A percentile compares a stretch with the other conserved stretches of the same genome.
Evolutionary conservation across 2,888 invertebrate genomes (phyloP).

Genomic region (Theodoxus fluviatilis): DNA sequence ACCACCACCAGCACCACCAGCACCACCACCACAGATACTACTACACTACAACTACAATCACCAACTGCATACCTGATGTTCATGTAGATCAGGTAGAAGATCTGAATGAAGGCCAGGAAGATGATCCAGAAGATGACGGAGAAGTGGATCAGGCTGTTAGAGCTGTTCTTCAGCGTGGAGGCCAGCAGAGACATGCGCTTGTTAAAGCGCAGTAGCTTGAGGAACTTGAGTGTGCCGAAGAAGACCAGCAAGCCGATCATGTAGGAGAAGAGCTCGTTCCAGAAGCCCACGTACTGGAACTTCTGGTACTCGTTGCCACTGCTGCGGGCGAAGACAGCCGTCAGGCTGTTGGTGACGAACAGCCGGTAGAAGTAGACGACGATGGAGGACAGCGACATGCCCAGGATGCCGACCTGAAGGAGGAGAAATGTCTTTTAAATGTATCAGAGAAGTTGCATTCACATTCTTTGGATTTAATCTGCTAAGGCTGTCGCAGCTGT

Average conservation of each 20-base stretch:
- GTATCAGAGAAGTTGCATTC: too few species aligned
- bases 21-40: too few species aligned
- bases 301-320: constrained; percentile 61
- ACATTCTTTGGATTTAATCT: too few species aligned
- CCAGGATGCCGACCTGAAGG: constrained; percentile 56
- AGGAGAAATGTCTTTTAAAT: too few species aligned
- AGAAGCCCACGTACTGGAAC: constrained; percentile 65
- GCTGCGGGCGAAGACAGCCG: constrained; percentile 64
- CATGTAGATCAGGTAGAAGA: constrained; percentile 62
- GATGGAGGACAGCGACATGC: constrained; percentile 57
- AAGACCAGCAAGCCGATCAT: constrained; percentile 68
- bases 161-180: constrained; percentile 54
- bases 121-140: constrained; percentile 62
- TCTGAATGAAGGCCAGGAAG: constrained; percentile 63
- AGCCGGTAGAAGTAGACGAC: constrained; percentile 61
- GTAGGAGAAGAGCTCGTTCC: constrained; percentile 67
- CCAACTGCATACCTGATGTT: constrained; percentile 44
- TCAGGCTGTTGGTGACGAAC: constrained; percentile 58
- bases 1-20: too few species aligned
- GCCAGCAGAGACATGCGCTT: constrained; percentile 60
- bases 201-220: constrained; percentile 68
- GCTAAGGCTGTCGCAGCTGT: too few species aligned
- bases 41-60: too few species aligned
- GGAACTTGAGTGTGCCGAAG: constrained; percentile 68
- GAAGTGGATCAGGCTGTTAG: constrained; percentile 58